Evolutionary conservation across 1,140 invertebrate species (phyloP).

Genomic region (Ostrea edulis): DNA sequence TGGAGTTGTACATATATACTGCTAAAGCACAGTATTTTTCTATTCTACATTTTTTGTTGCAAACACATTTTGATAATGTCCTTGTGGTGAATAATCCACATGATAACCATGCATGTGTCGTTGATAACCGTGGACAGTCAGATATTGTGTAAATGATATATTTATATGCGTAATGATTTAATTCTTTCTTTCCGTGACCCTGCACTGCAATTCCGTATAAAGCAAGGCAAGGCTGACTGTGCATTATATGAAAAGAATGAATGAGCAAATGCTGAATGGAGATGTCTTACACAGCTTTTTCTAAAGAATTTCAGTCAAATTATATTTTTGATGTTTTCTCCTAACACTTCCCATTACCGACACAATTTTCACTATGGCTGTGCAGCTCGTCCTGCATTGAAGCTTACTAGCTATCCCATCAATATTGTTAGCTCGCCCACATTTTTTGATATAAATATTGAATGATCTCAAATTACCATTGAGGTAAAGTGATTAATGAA

Average conservation of each 20-base stretch:
- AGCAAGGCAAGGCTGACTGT: background rate
- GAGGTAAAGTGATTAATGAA: background rate
- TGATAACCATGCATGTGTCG: conserved; percentile 27
- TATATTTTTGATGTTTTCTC: conserved; percentile 20
- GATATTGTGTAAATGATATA: background rate
- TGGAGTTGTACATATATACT: conserved; percentile 7
- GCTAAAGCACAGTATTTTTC: conserved; percentile 9
- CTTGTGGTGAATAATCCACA: conserved; percentile 1
- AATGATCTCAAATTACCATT: background rate
- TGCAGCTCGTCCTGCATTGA: background rate
- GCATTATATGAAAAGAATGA: background rate
- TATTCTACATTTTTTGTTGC: conserved; percentile 19
- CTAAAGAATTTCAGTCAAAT: conserved; percentile 6
- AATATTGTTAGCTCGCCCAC: background rate
- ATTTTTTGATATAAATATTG: background rate
- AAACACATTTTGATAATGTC: background rate
- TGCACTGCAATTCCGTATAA: background rate
- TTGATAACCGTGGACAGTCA: background rate
- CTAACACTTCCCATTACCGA: conserved; percentile 2
- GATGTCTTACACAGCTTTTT: conserved; percentile 1
- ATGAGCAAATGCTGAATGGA: background rate
- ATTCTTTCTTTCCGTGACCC: conserved; percentile 3
- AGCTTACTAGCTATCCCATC: background rate
- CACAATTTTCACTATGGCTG: conserved; percentile 2
- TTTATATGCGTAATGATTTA: background rate